A percentile compares a stretch with the other conserved stretches of the same genome.
These are phyloP conservation scores for Mohoua ochrocephala DNA, from an alignment of 2,113 vertebrate species.

Conservation along the genomic window DNA sequence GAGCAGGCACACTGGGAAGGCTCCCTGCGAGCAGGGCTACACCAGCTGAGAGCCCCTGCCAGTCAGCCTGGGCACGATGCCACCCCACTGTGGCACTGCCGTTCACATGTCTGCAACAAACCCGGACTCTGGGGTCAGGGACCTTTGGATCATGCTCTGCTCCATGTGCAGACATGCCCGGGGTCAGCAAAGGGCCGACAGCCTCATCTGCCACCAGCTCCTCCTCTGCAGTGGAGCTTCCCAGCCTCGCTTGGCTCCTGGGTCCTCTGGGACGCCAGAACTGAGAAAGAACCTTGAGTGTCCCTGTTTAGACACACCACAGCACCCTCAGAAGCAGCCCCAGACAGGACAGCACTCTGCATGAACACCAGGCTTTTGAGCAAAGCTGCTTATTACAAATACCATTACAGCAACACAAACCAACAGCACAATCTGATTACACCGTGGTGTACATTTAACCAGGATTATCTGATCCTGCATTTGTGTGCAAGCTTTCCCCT, in stretches of 20 bases:
- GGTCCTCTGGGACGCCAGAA: neutral
- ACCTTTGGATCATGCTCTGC: neutral
- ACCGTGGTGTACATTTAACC: neutral
- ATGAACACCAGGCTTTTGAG: neutral
- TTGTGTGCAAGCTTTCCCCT: neutral
- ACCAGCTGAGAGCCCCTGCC: neutral
- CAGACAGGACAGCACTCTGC: neutral
- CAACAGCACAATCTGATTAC: neutral
- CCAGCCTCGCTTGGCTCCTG: neutral
- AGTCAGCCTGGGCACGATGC: neutral
- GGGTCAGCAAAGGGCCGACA: neutral
- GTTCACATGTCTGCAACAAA: neutral
- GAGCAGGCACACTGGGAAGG: neutral
- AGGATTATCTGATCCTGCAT: neutral
- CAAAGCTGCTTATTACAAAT: conserved; percentile 11
- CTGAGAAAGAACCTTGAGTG: neutral
- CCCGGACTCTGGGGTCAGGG: neutral
- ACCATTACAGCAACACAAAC: neutral
- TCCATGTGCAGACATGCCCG: neutral
- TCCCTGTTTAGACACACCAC: neutral
- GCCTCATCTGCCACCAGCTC: neutral
- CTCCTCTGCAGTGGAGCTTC: neutral
- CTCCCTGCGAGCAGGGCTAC: neutral
- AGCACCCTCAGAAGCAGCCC: neutral
- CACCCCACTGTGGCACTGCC: neutral